phyloP scores from a whole-genome alignment of 2,113 vertebrate genomes.

The Gambusia affinis region DNA sequence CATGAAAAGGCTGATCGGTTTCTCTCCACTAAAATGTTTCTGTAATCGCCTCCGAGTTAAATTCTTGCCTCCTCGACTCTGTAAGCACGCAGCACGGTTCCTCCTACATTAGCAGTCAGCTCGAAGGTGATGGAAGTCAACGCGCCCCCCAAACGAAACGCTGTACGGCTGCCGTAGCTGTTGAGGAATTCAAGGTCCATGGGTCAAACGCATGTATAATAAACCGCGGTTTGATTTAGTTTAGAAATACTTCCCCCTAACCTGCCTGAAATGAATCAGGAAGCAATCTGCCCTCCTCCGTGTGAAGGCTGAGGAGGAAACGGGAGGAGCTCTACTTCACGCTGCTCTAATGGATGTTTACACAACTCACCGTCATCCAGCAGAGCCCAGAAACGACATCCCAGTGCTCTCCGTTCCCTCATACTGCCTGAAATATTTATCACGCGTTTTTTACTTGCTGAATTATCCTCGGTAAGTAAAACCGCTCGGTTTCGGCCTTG shows the following conservation, averaged over 20 bases:
- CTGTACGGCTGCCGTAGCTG: constrained; percentile 25
- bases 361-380: constrained; percentile 72
- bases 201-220: constrained; percentile 61
- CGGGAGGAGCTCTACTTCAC: constrained; percentile 59
- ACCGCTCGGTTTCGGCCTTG: constrained; percentile 56
- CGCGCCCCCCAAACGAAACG: constrained; percentile 29
- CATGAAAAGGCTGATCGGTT: background rate
- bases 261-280: constrained; percentile 59
- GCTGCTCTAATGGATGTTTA: constrained; percentile 79
- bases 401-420: background rate
- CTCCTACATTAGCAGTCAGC: constrained; percentile 20
- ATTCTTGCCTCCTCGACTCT: constrained; percentile 16
- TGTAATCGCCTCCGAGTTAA: background rate
- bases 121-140: constrained; percentile 38
- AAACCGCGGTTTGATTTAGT: constrained; percentile 62
- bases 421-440: constrained; percentile 26
- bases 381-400: constrained; percentile 60
- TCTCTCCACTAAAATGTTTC: constrained; percentile 5
- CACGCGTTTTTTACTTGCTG: constrained; percentile 46
- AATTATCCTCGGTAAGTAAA: constrained; percentile 26
- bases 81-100: background rate
- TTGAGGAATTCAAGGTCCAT: constrained; percentile 43
- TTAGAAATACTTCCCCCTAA: constrained; percentile 54
- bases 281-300: constrained; percentile 50
- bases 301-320: constrained; percentile 61